Evolutionary conservation across 1,140 invertebrate species (phyloP), one percentile per base, ranked within the genome.

Genomic region (Rhagoletis pomonella): DNA sequence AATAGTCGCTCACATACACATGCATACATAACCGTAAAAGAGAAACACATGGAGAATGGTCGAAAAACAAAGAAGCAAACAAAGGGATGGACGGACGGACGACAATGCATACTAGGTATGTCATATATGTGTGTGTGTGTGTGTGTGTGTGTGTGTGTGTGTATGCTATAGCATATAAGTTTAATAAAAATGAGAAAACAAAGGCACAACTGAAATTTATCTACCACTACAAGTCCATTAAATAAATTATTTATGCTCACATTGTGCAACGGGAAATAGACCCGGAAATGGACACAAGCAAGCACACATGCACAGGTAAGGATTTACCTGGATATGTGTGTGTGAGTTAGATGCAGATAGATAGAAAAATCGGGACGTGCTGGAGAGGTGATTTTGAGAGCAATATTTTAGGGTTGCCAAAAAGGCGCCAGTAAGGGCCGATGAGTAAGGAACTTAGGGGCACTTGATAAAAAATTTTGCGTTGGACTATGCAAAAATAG

Each of bases 191-290:
- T 60, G 77, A 19, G 55, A 62, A 59, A 77, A 67, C 60, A 29
- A 86, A 86, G 62, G 65, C 42, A 85, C n/a, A 87, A 87, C 87
- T 85, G 55, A 88, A 87, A 87, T 88, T 84, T 88, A 87, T 88
- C 50, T 86, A 85, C 58, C 58, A 77, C 87, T 62, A 88, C 64
- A 81, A 92, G 91, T 92, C 90, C 91, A 92, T 92, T 91, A 92
- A 92, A 92, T 92, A 91, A 92, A 92, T 92, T 91, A 92, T 92
- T 92, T 90, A 92, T 92, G 91, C 89, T 89, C 90, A 90, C 91
- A 86, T 88, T 86, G 84, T 88, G 58, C 65, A 86, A 84, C 62
- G 50, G 65, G 50, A 87, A 87, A 85, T 60, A 85, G 60, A 87
- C 77, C 84, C 62, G 65, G 73, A 81, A 81, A 81, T 81, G 73